Evolutionary conservation across 2,113 vertebrate species (phyloP).

Genomic region (Ploceus nigricollis): DNA sequence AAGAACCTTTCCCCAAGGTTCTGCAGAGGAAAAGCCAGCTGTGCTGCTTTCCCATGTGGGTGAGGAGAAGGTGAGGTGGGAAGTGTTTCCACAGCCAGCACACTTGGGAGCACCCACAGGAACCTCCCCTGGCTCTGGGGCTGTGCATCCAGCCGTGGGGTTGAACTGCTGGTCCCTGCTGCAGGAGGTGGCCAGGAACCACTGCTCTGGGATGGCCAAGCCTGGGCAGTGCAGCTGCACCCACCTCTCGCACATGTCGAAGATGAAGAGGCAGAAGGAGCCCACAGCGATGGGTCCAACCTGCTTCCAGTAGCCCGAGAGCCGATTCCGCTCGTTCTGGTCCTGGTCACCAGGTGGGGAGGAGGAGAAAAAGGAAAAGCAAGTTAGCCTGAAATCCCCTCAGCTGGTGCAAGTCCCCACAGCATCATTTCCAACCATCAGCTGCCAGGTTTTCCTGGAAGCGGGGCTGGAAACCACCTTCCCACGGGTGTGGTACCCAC

Average conservation of each 20-base stretch:
- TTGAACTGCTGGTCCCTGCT: neutral
- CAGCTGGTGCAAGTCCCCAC: neutral
- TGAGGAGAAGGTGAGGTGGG: neutral
- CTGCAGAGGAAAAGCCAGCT: neutral
- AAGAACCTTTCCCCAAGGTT: neutral
- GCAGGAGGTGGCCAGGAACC: neutral
- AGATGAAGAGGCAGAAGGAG: constrained; percentile 96
- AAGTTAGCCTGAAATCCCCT: neutral
- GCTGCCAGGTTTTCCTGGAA: neutral
- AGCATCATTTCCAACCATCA: neutral
- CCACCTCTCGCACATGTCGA: constrained; percentile 99
- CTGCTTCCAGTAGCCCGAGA: constrained; percentile 96
- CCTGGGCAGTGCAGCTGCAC: neutral
- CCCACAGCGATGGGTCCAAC: constrained; percentile 94
- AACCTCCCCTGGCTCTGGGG: neutral
- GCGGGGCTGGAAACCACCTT: neutral
- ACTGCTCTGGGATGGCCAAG: neutral
- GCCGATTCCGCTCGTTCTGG: constrained; percentile 89
- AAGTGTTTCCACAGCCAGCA: neutral
- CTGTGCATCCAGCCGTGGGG: neutral
- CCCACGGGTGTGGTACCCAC: constrained; percentile 47
- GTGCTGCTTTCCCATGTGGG: fast-evolving
- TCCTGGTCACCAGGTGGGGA: constrained; percentile 72
- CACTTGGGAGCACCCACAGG: too few species aligned
- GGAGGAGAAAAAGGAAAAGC: neutral